Evolutionary conservation across 2,113 vertebrate species (phyloP), one percentile per base, ranked within the genome.

Genomic region (Cacatua alba): DNA sequence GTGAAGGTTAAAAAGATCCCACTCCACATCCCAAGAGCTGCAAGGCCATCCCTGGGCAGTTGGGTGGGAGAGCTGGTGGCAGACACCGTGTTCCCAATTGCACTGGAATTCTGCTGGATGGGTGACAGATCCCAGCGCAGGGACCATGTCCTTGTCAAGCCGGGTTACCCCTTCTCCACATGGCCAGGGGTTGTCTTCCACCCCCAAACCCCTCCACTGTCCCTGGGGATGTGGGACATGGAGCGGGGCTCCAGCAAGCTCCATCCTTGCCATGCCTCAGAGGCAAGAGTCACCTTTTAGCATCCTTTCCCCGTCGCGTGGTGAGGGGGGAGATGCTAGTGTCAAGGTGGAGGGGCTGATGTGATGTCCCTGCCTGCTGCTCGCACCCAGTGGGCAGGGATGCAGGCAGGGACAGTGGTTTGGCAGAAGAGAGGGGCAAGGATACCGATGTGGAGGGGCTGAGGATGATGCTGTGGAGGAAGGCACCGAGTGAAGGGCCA

Each of bases 121-220:
- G n/a, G 7, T 10, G n/a, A 23, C 1, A 1, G 6, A 70, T 29
- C 18, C 64, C 5, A 1, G 33, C 1, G 0, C n/a, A 20, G 1
- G 59, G n/a, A n/a, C 23, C 31, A 2, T 0, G 1, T 21, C n/a
- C 13, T 16, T 43, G 21, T 10, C 37, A 9, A 11, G 25, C 43
- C 13, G 17, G 8, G 28, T 55, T 26, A 51, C 13, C 19, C 23
- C 44, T 25, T 20, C 72, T 43, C 33, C 17, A 11, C 44, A 10
- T 1, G 6, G 7, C 13, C 3, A 5, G 62, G 25, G 6, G 2
- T 10, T 29, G 39, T 53, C 23, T 81, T n/a, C 41, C 17, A 19
- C 2, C 33, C 17, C 57, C 65, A 20, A 62, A 8, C 37, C 37
- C 37, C 37, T 37, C 17, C 0, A 2, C 33, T 37, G 46, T 35